phyloP scores from a whole-genome alignment of 2,113 vertebrate species.

The Pipa parva region DNA sequence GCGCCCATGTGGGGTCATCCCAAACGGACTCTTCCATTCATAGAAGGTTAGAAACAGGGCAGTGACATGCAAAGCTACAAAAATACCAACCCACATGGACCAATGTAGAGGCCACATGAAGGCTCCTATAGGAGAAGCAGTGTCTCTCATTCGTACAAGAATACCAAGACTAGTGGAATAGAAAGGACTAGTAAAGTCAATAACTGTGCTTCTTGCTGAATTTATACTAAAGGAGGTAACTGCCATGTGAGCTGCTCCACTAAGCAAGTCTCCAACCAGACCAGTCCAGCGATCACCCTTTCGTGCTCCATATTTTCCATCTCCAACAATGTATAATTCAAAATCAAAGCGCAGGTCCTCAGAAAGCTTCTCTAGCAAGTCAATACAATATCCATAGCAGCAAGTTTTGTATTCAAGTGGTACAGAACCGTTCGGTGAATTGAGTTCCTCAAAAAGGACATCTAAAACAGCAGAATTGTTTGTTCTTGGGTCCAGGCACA shows the following conservation, averaged over 20 bases:
- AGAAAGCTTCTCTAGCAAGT: conserved; percentile 84
- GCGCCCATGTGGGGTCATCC: conserved; percentile 88
- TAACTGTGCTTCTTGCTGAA: conserved; percentile 82
- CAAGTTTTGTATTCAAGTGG: conserved; percentile 71
- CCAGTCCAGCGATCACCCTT: conserved; percentile 87
- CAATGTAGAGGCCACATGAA: conserved; percentile 97
- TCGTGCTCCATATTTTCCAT: conserved; percentile 84
- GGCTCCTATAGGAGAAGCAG: conserved; percentile 83
- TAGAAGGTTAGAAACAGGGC: conserved; percentile 93
- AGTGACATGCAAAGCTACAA: conserved; percentile 83
- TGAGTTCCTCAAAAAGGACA: conserved; percentile 62
- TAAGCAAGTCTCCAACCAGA: conserved; percentile 86
- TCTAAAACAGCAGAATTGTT: conserved; percentile 70
- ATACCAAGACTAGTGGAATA: conserved; percentile 97
- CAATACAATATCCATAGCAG: conserved; percentile 93
- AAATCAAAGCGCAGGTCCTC: conserved; percentile 87
- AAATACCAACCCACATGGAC: conserved; percentile 96
- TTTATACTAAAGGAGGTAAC: conserved; percentile 96
- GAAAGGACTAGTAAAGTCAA: conserved; percentile 96
- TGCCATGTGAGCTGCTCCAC: conserved; percentile 84
- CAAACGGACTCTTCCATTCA: conserved; percentile 94
- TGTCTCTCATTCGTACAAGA: conserved; percentile 85
- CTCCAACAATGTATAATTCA: conserved; percentile 89
- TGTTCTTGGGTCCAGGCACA: conserved; percentile 77
- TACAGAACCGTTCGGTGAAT: conserved; percentile 56